Conservation (phyloP, 1,140 invertebrate species). For the Hycleus cichorii region DNA sequence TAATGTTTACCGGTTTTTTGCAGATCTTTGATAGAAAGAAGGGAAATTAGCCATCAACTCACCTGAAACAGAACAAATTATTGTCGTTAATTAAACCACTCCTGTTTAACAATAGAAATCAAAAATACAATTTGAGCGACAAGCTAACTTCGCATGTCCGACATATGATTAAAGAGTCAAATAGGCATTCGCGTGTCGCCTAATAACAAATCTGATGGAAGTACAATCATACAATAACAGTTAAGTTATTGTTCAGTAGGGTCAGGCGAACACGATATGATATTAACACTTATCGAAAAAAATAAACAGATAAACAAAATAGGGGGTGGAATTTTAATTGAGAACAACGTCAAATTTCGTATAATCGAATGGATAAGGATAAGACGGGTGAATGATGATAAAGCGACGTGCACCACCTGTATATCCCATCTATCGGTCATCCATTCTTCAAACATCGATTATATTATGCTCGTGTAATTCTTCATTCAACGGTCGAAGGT, state of each 20-base stretch:
- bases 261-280: constrained; percentile 14
- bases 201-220: constrained; percentile 31
- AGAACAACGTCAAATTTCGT: too few relatives aligned
- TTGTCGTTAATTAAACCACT: constrained; percentile 5
- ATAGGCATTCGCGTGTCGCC: constrained; percentile 25
- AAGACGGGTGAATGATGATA: constrained; percentile 14
- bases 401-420: constrained; percentile 4
- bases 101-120: neutral
- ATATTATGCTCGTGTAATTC: constrained; percentile 8
- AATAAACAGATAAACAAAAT: neutral
- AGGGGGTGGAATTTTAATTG: too few relatives aligned
- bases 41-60: constrained; percentile 4
- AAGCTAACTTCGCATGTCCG: constrained; percentile 25
- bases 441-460: constrained; percentile 8
- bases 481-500: neutral
- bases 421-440: constrained; percentile 8
- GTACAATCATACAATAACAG: constrained; percentile 20
- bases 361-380: neutral
- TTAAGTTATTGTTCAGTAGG: constrained; percentile 12
- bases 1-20: too few relatives aligned
- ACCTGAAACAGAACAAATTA: constrained; percentile 21
- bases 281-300: constrained; percentile 5
- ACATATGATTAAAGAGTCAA: constrained; percentile 26
- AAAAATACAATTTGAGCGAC: constrained; percentile 22
- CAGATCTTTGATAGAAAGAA: too few relatives aligned